Evolutionary conservation across 30 jellyfish, hydroid and myxozoan genomes (phyloP).

Genomic region (Pseudorhiza aurosa): DNA sequence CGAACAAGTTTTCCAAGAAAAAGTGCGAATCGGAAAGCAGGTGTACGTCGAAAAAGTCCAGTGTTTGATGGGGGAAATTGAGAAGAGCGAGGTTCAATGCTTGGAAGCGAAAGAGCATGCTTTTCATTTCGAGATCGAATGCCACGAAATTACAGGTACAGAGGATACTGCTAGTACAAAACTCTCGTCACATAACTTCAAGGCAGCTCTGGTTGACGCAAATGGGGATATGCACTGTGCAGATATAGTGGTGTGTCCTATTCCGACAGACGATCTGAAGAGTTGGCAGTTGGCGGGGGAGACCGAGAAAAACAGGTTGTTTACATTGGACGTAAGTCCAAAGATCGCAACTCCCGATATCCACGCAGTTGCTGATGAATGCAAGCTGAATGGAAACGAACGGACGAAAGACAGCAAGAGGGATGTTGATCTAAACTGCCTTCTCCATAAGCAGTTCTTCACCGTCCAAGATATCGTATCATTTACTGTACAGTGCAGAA

Average conservation of each 20-base stretch:
- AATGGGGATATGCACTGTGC: conserved; percentile 11
- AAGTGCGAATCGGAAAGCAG: conserved; percentile 60
- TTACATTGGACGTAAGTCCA: background rate
- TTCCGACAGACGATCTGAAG: background rate
- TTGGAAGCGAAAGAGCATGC: conserved; percentile 24
- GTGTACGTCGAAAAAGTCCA: conserved; percentile 39
- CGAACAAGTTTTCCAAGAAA: conserved; percentile 1
- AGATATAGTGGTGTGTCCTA: conserved; percentile 1
- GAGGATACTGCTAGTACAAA: background rate
- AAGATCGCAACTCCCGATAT: background rate
- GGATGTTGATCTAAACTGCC: conserved; percentile 12
- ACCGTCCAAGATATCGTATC: conserved; percentile 12
- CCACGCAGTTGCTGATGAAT: background rate
- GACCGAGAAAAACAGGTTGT: background rate
- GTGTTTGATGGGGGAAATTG: conserved; percentile 38
- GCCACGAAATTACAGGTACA: background rate
- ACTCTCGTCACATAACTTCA: conserved; percentile 58
- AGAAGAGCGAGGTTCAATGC: background rate
- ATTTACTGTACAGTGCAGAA: conserved; percentile 48
- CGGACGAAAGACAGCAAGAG: background rate
- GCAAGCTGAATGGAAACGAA: background rate
- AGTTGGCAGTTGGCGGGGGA: background rate
- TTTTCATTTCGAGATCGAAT: conserved; percentile 20
- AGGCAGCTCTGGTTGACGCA: conserved; percentile 40
- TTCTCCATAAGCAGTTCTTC: conserved; percentile 6